These are phyloP conservation scores for Sebastes trivittatus DNA, from an alignment of 2,797 vertebrate genomes.

Conservation along the genomic window DNA sequence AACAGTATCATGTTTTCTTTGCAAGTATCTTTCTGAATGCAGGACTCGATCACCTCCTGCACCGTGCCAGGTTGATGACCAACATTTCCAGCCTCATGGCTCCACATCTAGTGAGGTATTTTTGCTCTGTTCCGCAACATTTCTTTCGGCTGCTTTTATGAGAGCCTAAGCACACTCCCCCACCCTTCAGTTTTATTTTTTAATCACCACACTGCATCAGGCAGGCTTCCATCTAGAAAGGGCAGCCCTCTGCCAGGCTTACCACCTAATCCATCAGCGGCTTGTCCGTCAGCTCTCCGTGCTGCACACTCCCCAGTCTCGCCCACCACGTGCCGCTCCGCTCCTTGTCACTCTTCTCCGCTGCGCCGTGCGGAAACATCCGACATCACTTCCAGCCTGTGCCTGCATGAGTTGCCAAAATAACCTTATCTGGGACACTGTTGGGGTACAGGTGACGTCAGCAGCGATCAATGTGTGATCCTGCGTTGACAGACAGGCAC, in stretches of 20 bases:
- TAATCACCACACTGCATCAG: slow-evolving; percentile 80
- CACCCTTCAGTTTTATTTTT: slow-evolving; percentile 63
- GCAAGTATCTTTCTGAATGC: slow-evolving; percentile 47
- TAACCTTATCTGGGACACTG: slow-evolving; percentile 56
- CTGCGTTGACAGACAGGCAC: slow-evolving; percentile 14
- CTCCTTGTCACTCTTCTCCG: slow-evolving; percentile 53
- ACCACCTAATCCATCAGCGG: slow-evolving; percentile 78
- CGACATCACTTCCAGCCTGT: slow-evolving; percentile 44
- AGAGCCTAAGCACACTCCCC: slow-evolving; percentile 33
- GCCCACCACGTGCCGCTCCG: slow-evolving; percentile 62
- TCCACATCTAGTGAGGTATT: neutral
- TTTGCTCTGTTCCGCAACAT: slow-evolving; percentile 18
- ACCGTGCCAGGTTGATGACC: slow-evolving; percentile 33
- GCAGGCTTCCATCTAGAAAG: slow-evolving; percentile 72
- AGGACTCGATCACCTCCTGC: slow-evolving; percentile 41
- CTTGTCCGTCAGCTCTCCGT: slow-evolving; percentile 65
- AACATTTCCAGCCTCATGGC: neutral
- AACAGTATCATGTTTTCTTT: slow-evolving; percentile 57
- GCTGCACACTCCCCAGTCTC: slow-evolving; percentile 58
- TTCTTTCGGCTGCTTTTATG: slow-evolving; percentile 44
- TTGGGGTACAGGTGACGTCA: slow-evolving; percentile 40
- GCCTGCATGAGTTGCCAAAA: slow-evolving; percentile 60
- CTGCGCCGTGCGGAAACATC: slow-evolving; percentile 58
- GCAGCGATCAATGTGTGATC: slow-evolving; percentile 27
- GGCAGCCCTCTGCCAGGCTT: slow-evolving; percentile 78